Evolutionary conservation across 2,888 invertebrate genomes (phyloP).

Genomic region (Taphrorychus bicolor): DNA sequence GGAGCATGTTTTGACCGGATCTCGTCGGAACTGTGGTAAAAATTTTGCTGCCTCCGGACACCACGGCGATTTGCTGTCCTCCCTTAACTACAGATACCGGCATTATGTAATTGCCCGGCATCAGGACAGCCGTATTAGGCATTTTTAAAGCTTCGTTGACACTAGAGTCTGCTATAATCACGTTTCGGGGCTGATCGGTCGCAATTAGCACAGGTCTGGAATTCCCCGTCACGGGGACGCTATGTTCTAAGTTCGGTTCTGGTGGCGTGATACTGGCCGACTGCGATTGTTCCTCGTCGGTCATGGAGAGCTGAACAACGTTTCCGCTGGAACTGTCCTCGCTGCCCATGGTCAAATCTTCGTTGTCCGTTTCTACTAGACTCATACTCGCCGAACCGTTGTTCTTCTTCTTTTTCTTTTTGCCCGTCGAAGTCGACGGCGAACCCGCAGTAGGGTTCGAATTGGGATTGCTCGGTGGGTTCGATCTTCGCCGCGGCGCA

Average conservation of each 20-base stretch:
- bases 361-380: constrained; percentile 61
- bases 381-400: constrained; percentile 56
- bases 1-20: constrained; percentile 67
- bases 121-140: constrained; percentile 71
- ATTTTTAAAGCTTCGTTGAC: constrained; percentile 71
- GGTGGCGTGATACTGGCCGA: constrained; percentile 51
- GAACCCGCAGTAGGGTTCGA: constrained; percentile 52
- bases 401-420: constrained; percentile 62
- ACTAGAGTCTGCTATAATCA: constrained; percentile 66
- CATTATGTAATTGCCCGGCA: constrained; percentile 76
- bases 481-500: constrained; percentile 76
- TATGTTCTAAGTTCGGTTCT: constrained; percentile 56
- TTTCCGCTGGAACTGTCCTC: constrained; percentile 77
- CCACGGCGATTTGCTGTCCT: constrained; percentile 75
- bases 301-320: constrained; percentile 64
- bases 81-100: constrained; percentile 77
- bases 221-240: constrained; percentile 43
- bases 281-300: constrained; percentile 65
- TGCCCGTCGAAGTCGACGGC: constrained; percentile 68
- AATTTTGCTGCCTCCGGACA: constrained; percentile 72
- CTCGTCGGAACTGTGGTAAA: constrained; percentile 63
- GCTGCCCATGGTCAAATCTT: constrained; percentile 77
- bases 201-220: constrained; percentile 55
- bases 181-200: constrained; percentile 62
- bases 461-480: constrained; percentile 75